Evolutionary conservation across 2,797 vertebrate genomes (phyloP).

Genomic region (Sebastes reedi): DNA sequence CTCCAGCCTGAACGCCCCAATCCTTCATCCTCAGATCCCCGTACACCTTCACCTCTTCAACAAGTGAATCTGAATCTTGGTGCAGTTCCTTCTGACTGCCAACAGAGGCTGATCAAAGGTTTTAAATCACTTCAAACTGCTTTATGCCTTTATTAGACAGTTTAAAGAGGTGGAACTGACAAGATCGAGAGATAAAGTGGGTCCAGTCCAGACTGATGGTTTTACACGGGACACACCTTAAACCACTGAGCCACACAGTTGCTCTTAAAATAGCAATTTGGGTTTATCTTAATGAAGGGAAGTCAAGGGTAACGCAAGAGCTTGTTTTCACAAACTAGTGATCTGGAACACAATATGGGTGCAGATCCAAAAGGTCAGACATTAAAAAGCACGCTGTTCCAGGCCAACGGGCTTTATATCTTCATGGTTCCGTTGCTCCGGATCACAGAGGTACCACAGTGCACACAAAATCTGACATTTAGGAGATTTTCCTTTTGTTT

Average conservation of each 20-base stretch:
- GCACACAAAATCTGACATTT: not conserved
- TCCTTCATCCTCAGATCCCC: not conserved
- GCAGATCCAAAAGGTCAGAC: not conserved
- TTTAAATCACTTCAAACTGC: not conserved
- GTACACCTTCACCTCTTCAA: not conserved
- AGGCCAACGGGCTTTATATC: not conserved
- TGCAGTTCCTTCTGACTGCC: not conserved
- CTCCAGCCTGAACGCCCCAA: not conserved
- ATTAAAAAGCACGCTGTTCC: conserved; percentile 11
- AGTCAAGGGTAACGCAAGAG: not conserved
- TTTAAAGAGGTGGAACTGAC: not conserved
- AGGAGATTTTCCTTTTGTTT: not conserved
- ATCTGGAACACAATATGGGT: conserved; percentile 22
- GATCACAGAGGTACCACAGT: not conserved
- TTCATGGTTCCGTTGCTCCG: not conserved
- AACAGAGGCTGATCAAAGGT: not conserved
- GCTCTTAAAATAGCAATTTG: not conserved
- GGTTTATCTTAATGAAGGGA: not conserved
- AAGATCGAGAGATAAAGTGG: not conserved
- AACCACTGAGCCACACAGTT: not conserved
- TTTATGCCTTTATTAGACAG: not conserved
- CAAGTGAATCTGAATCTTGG: not conserved
- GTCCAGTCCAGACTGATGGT: not conserved
- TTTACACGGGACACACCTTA: not conserved
- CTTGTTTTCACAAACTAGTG: conserved; percentile 25